Percentiles rank a stretch among this genome's conserved stretches.
Conservation (phyloP, 2,113 vertebrate species). For the Rhynchopsitta pachyrhyncha region DNA sequence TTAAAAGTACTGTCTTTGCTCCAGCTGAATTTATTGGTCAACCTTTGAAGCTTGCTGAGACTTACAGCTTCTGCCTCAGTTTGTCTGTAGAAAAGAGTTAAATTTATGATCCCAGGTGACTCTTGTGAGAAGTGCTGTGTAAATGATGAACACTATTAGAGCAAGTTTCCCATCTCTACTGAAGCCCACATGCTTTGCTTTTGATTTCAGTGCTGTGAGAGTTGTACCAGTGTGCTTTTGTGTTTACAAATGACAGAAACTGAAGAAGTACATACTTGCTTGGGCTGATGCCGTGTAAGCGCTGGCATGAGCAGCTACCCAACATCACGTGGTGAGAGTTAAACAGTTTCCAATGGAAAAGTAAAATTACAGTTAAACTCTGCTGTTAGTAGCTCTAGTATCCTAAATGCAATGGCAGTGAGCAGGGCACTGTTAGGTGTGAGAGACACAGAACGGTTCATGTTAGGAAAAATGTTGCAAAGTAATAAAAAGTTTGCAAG, state of each 20-base stretch:
- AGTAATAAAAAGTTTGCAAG: neutral
- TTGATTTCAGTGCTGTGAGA: neutral
- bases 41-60: neutral
- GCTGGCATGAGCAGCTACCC: neutral
- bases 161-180: neutral
- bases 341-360: neutral
- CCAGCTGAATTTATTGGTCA: fast-evolving
- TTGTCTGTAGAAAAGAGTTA: neutral
- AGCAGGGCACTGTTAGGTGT: neutral
- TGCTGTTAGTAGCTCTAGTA: neutral
- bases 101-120: neutral
- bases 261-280: neutral
- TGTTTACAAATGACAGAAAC: neutral
- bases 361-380: neutral
- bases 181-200: neutral
- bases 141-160: neutral
- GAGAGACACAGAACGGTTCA: neutral
- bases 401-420: neutral
- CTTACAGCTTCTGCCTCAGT: neutral
- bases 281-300: neutral
- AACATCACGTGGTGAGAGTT: neutral
- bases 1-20: neutral
- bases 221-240: neutral
- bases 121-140: neutral
- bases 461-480: neutral